A percentile compares a stretch with the other conserved stretches of the same genome.
Conservation (phyloP, 2,113 vertebrate species). For the Scalopus aquaticus region DNA sequence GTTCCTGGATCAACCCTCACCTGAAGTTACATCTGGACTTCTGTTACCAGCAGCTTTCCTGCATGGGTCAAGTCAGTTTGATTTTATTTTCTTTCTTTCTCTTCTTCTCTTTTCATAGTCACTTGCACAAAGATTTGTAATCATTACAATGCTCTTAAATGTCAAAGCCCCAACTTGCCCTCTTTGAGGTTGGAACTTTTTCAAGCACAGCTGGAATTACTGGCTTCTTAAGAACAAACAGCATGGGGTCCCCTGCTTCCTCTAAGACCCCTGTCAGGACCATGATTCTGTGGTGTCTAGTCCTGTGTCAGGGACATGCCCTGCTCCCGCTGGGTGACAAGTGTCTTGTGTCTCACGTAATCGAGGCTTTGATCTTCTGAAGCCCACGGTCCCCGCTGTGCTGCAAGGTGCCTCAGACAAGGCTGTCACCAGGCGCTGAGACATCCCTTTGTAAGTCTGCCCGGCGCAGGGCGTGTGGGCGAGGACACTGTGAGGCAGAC, state of each 20-base stretch:
- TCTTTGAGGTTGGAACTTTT: conserved; percentile 5
- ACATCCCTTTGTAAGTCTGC: conserved; percentile 44
- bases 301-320: neutral
- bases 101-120: neutral
- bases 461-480: neutral
- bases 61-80: neutral
- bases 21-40: neutral
- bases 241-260: neutral
- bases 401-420: neutral
- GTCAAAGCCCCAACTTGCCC: neutral
- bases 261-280: neutral
- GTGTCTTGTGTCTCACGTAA: conserved; percentile 12
- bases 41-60: neutral
- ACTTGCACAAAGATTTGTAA: neutral
- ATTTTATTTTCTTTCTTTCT: neutral
- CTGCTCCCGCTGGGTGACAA: conserved; percentile 39
- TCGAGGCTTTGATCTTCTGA: conserved; percentile 47
- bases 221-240: conserved; percentile 32
- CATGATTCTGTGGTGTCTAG: neutral
- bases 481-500: neutral
- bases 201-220: neutral
- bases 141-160: neutral
- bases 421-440: conserved; percentile 43
- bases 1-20: neutral
- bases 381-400: neutral